Percentiles rank a stretch among this genome's conserved stretches.
These are phyloP conservation scores for Gnathonemus echidnorhynchus DNA, from an alignment of 2,113 vertebrate species.

Conservation along the genomic window DNA sequence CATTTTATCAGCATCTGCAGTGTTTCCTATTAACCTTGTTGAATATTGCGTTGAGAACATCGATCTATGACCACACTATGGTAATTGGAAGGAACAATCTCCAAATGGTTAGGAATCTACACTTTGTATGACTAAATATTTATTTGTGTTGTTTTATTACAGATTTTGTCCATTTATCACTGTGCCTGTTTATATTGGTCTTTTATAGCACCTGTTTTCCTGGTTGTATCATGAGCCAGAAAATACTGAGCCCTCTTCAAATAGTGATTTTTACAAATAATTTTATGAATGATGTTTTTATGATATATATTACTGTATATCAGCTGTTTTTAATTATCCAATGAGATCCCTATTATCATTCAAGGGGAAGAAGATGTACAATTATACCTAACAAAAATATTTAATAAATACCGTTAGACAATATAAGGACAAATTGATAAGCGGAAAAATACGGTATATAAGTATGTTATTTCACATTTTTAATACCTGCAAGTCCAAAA, in stretches of 20 bases:
- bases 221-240: background rate
- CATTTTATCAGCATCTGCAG: background rate
- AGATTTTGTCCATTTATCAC: background rate
- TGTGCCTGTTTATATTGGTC: background rate
- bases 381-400: background rate
- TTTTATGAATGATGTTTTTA: background rate
- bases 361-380: background rate
- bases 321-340: background rate
- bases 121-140: background rate
- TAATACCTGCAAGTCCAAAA: background rate
- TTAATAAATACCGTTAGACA: background rate
- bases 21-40: background rate
- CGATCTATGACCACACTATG: background rate
- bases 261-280: background rate
- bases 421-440: background rate
- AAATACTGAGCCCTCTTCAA: background rate
- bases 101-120: background rate
- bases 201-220: background rate
- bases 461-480: background rate
- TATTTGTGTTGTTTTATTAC: background rate
- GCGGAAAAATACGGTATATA: background rate
- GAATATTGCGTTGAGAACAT: background rate
- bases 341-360: background rate
- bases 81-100: background rate
- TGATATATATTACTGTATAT: background rate